Percentiles rank a stretch among this genome's conserved stretches.
These are phyloP conservation scores for Chrysodeixis includens DNA, from an alignment of 2,888 invertebrate species.

Conservation along the genomic window DNA sequence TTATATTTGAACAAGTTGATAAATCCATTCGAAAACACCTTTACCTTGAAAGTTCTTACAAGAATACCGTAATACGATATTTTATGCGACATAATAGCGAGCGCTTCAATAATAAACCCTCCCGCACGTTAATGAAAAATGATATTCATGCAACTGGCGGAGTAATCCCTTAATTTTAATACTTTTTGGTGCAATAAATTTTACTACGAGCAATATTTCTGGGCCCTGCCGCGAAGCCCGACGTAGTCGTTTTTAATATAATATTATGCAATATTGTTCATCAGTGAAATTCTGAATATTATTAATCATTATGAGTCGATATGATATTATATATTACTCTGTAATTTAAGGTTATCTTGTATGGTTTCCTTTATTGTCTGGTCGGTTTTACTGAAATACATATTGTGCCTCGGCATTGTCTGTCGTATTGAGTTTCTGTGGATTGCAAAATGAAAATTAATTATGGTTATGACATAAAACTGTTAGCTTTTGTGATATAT, in stretches of 20 bases:
- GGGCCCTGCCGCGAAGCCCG: conserved; percentile 42
- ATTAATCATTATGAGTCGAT: conserved; percentile 5
- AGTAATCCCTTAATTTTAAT: conserved; percentile 60
- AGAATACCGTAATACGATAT: conserved; percentile 18
- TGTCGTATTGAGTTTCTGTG: not conserved
- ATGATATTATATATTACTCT: not conserved
- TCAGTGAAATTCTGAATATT: conserved; percentile 3
- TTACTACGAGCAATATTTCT: conserved; percentile 51
- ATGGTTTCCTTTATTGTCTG: not conserved
- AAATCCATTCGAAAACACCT: not conserved
- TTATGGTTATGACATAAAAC: not conserved
- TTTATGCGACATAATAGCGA: conserved; percentile 27
- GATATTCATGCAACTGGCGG: conserved; percentile 52
- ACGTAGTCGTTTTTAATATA: conserved; percentile 41
- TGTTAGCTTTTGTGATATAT: not conserved
- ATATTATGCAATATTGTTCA: conserved; percentile 19
- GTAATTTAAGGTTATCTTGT: not conserved
- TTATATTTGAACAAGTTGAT: not conserved
- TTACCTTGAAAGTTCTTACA: not conserved
- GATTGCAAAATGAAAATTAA: too few relatives aligned
- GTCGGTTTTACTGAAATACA: not conserved
- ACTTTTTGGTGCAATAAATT: conserved; percentile 62
- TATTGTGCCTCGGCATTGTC: not conserved
- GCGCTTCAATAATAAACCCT: conserved; percentile 30
- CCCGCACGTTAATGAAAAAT: conserved; percentile 56